Conservation (phyloP, 2,797 vertebrate genomes). For the Anomalospiza imberbis region DNA sequence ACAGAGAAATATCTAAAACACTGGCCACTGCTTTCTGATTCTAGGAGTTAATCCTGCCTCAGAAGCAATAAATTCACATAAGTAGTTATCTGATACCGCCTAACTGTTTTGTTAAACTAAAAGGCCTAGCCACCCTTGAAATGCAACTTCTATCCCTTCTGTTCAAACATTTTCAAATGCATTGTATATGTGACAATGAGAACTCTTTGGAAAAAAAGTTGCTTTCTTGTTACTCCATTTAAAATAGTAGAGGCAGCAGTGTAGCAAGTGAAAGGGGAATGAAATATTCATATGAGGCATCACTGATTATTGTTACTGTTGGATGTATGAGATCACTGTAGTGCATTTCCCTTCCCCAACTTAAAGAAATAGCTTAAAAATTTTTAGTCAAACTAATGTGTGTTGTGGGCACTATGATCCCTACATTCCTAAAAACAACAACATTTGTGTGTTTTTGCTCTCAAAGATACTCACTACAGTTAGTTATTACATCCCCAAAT, state of each 20-base stretch:
- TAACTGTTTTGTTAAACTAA: not conserved
- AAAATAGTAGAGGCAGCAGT: not conserved
- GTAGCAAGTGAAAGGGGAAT: slow-evolving; percentile 11
- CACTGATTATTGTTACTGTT: not conserved
- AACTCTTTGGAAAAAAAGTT: not conserved
- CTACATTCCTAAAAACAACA: not conserved
- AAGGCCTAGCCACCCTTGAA: not conserved
- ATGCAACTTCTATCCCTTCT: not conserved
- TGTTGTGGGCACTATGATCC: not conserved
- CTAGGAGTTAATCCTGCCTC: not conserved
- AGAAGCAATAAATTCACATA: not conserved
- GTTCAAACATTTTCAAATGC: not conserved
- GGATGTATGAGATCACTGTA: slow-evolving; percentile 13
- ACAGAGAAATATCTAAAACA: not conserved
- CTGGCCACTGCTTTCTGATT: not conserved
- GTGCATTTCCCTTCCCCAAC: not conserved
- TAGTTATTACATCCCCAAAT: not conserved
- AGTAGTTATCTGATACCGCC: not conserved
- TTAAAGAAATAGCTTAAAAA: not conserved
- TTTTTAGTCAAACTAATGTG: not conserved
- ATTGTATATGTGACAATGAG: not conserved
- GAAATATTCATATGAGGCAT: not conserved
- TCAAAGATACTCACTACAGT: not conserved
- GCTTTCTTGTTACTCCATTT: not conserved
- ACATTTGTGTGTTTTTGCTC: not conserved